Conservation (phyloP, 2,888 invertebrate genomes). For the Mimas tiliae region DNA sequence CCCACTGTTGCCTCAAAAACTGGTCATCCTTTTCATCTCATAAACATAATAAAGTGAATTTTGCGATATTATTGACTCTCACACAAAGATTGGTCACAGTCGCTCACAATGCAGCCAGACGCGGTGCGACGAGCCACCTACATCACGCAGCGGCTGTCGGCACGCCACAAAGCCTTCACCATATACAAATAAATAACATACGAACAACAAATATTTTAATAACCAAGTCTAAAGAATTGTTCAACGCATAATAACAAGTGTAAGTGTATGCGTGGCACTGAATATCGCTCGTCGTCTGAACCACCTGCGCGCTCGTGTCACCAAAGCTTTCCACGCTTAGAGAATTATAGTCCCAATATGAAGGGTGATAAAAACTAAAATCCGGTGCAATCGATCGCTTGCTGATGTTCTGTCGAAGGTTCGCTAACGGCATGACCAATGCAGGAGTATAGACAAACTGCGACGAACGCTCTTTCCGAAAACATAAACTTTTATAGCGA, state of each 20-base stretch:
- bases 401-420: conserved; percentile 13
- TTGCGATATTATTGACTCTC: conserved; percentile 72
- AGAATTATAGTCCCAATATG: conserved; percentile 32
- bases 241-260: conserved; percentile 59
- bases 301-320: conserved; percentile 53
- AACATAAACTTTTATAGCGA: conserved; percentile 76
- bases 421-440: conserved; percentile 75
- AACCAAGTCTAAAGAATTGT: conserved; percentile 80
- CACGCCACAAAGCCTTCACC: conserved; percentile 70
- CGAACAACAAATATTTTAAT: conserved; percentile 85
- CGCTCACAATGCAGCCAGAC: conserved; percentile 62
- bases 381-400: not conserved
- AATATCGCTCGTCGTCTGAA: conserved; percentile 51
- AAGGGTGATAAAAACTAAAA: conserved; percentile 4
- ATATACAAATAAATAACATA: conserved; percentile 82
- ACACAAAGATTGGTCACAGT: conserved; percentile 74
- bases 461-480: conserved; percentile 61
- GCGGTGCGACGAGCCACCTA: conserved; percentile 56
- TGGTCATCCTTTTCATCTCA: conserved; percentile 3
- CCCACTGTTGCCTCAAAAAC: not conserved
- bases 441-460: conserved; percentile 60
- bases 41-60: conserved; percentile 46
- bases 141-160: conserved; percentile 66
- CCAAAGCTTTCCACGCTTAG: not conserved
- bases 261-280: conserved; percentile 73